Evolutionary conservation across 2,888 invertebrate genomes (phyloP), one percentile per base, ranked within the genome.

Genomic region (Amphipyra berbera): DNA sequence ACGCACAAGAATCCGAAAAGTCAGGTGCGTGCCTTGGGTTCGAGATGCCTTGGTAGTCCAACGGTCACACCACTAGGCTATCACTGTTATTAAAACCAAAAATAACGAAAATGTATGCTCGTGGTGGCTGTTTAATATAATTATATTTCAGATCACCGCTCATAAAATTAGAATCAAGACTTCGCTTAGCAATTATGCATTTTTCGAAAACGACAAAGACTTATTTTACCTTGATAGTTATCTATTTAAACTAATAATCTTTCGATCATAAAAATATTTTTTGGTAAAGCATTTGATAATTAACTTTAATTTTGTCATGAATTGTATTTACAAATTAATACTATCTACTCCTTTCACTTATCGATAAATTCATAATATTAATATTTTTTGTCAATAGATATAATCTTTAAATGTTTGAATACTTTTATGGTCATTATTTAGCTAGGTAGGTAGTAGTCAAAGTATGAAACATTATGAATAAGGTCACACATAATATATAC

Each of bases 401-500:
- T 59, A 59, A 66, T 55, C 27, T 53, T 47, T 41, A 44, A 40
- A 35, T 33, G 53, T 53, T 54, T 41, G 13, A 73, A 68, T 68
- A 68, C 73, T 68, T 56, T 66, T 13, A 68, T 72, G 66, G 73
- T 68, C 58, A 68, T 49, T 41, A 42, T 68, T 47, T 37, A 54
- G 14, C 13, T 46, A 46, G 1, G 30, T 45, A 44, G 27, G 6
- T 44, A 45, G 45, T 33, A 66, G 6, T 41, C 7, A 46, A 55
- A 45, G n/a, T 27, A 38, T 12, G 10, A 65, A 52, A 63, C 7
- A 44, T 14, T n/a, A 35, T 13, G 1, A 13, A 13, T 13, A 40
- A 37, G 10, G 10, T 37, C 13, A 13, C n/a, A 38, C 38, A 38
- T 9, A 1, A 10, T 35, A 35, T 1, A 6, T 35, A n/a, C n/a